A percentile compares a stretch with the other conserved stretches of the same genome.
phyloP scores from a whole-genome alignment of 2,113 vertebrate species.

The Tyto alba region DNA sequence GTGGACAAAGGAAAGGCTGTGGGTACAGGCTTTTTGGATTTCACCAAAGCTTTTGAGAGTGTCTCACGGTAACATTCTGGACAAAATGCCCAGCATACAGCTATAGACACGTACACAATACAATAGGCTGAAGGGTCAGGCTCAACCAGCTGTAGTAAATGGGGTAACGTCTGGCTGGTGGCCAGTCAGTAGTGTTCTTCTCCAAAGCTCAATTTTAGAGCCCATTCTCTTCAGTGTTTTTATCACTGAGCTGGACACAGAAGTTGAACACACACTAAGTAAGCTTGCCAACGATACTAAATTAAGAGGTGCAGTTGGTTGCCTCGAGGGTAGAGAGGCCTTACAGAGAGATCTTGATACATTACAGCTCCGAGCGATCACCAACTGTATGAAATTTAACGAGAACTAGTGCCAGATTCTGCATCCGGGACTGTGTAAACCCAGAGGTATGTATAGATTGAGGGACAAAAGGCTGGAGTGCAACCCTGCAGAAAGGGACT shows the following conservation, averaged over 20 bases:
- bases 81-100: background rate
- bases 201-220: background rate
- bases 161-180: too few species aligned
- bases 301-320: background rate
- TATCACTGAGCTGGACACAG: background rate
- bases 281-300: background rate
- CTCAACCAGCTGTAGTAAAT: background rate
- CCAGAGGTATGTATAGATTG: accelerated
- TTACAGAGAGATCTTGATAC: background rate
- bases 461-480: background rate
- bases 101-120: background rate
- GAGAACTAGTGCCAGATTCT: background rate
- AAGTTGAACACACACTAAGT: background rate
- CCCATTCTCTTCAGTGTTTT: background rate
- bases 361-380: background rate
- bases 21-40: background rate
- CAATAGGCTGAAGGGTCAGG: background rate
- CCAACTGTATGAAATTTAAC: background rate
- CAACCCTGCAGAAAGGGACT: background rate
- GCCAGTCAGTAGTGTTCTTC: background rate
- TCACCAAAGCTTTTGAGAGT: background rate
- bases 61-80: background rate
- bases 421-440: background rate
- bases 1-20: background rate
- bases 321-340: background rate